phyloP scores from a whole-genome alignment of 2,888 invertebrate species.

The Creontiades dilutus region DNA sequence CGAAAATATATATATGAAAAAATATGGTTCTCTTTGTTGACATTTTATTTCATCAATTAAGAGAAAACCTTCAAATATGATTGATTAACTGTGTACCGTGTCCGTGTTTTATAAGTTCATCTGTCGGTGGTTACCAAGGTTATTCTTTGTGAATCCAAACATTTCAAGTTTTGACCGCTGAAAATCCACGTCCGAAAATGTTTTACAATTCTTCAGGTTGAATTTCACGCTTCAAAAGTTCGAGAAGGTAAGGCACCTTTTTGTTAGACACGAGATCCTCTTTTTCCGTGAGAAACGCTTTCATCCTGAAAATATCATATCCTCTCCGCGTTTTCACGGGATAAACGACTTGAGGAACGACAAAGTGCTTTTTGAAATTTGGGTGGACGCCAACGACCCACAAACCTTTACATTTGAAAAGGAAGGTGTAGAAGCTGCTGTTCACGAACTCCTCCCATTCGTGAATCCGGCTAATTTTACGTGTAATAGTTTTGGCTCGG shows the following conservation, averaged over 20 bases:
- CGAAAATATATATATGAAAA: too few species aligned
- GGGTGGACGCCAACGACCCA: constrained; percentile 44
- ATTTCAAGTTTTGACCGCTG: too few species aligned
- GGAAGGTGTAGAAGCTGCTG: constrained; percentile 4
- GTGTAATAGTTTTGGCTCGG: constrained; percentile 1
- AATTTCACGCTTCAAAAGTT: neutral
- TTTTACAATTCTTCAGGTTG: neutral
- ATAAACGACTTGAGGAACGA: neutral
- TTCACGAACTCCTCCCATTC: constrained; percentile 40
- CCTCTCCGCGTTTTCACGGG: neutral
- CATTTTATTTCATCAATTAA: too few species aligned
- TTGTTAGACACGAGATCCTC: constrained; percentile 29
- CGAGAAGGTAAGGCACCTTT: neutral
- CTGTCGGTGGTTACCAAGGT: too few species aligned
- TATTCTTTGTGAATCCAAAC: too few species aligned
- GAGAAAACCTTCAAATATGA: too few species aligned
- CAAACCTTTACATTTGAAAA: constrained; percentile 20
- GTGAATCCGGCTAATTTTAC: constrained; percentile 39
- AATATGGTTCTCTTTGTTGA: too few species aligned
- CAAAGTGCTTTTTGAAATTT: neutral
- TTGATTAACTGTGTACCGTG: too few species aligned
- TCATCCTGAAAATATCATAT: constrained; percentile 33
- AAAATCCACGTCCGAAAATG: too few species aligned
- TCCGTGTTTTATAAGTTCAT: too few species aligned
- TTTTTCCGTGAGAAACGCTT: neutral